phyloP scores from a whole-genome alignment of 2,888 invertebrate species.

The Nyleta sp. region DNA sequence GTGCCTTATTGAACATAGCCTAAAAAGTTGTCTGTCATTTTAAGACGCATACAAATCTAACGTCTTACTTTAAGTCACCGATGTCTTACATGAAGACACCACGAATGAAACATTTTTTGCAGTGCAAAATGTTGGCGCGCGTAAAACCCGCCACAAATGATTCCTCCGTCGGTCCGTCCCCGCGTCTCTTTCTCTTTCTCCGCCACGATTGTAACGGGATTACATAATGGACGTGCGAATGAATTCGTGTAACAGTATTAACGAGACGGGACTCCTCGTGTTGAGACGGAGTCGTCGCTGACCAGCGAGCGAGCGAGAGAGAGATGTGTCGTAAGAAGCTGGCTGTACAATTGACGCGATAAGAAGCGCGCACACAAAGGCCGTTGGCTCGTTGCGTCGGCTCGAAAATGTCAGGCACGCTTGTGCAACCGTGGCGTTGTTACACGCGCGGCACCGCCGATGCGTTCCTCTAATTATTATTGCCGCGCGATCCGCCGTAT shows the following conservation, averaged over 20 bases:
- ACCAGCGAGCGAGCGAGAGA: too few relatives aligned
- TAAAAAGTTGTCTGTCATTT: too few relatives aligned
- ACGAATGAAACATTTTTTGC: too few relatives aligned
- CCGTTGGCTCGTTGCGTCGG: conserved; percentile 68
- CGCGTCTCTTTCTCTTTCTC: background rate
- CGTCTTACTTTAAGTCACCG: too few relatives aligned
- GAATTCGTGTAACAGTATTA: conserved; percentile 66
- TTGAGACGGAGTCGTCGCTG: conserved; percentile 68
- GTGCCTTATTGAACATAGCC: too few relatives aligned
- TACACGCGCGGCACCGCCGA: conserved; percentile 52
- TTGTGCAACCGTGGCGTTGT: conserved; percentile 64
- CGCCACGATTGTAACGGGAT: conserved; percentile 62
- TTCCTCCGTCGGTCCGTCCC: too few relatives aligned
- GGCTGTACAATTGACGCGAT: conserved; percentile 69
- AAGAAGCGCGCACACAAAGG: conserved; percentile 73
- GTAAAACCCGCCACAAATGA: too few relatives aligned
- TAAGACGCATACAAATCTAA: too few relatives aligned
- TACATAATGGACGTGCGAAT: conserved; percentile 67
- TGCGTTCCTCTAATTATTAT: conserved; percentile 58
- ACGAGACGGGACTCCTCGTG: conserved; percentile 61
- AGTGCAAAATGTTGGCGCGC: too few relatives aligned
- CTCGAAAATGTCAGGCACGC: conserved; percentile 73
- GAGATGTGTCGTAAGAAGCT: conserved; percentile 70
- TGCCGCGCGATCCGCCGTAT: conserved; percentile 12
- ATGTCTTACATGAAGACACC: too few relatives aligned